These are phyloP conservation scores for Eupleurogrammus muticus DNA, from an alignment of 2,797 vertebrate genomes.

Conservation along the genomic window DNA sequence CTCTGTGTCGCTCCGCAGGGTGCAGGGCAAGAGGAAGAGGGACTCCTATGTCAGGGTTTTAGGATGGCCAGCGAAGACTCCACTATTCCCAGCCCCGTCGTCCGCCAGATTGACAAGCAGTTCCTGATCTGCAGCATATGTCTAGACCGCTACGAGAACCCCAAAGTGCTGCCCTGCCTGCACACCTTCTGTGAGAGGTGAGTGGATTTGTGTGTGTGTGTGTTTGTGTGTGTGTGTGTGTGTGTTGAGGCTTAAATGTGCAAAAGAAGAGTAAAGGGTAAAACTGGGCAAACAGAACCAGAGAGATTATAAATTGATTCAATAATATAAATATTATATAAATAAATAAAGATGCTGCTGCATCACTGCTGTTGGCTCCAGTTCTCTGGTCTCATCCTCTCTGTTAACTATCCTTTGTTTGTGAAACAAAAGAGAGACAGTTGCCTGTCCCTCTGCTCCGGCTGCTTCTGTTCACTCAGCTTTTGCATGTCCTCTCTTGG, in stretches of 20 bases:
- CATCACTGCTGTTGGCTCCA: slow-evolving; percentile 11
- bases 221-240: neutral
- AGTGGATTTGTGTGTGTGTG: slow-evolving; percentile 63
- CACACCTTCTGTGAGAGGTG: slow-evolving; percentile 99
- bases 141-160: slow-evolving; percentile 98
- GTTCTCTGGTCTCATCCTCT: slow-evolving; percentile 29
- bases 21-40: slow-evolving; percentile 86
- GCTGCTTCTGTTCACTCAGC: slow-evolving; percentile 30
- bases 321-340: neutral
- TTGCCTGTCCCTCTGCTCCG: slow-evolving; percentile 38
- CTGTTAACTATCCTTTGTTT: slow-evolving; percentile 50
- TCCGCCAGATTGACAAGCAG: slow-evolving; percentile 99
- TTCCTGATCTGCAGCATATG: slow-evolving; percentile 99
- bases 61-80: slow-evolving; percentile 98
- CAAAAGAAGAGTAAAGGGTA: neutral
- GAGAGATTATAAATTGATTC: neutral
- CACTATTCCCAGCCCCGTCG: slow-evolving; percentile 95
- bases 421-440: slow-evolving; percentile 44
- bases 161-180: slow-evolving; percentile 98
- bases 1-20: slow-evolving; percentile 73
- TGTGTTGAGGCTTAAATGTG: neutral
- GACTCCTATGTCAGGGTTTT: slow-evolving; percentile 89
- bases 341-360: neutral
- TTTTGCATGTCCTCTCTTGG: neutral
- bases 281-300: neutral